Evolutionary conservation across 2,888 invertebrate species (phyloP).

Genomic region (Trilocha varians): DNA sequence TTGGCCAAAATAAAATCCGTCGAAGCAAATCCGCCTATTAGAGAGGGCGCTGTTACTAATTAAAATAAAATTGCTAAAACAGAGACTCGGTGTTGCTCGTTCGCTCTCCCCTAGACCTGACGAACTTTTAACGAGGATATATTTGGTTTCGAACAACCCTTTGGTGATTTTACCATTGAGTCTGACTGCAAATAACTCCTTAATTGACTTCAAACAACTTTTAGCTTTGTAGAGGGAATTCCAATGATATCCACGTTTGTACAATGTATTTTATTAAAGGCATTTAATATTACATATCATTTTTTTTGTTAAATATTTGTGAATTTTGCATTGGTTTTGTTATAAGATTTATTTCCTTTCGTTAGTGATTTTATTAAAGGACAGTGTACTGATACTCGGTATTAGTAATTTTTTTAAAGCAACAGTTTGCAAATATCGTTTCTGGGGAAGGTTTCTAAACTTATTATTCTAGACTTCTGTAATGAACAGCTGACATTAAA

Average conservation of each 20-base stretch:
- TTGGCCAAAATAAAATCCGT: slow-evolving; percentile 29
- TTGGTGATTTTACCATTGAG: slow-evolving; percentile 70
- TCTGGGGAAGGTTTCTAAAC: too few species aligned
- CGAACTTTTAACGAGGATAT: slow-evolving; percentile 73
- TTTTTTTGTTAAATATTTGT: too few species aligned
- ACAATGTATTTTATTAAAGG: background rate
- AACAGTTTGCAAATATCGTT: too few species aligned
- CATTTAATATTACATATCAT: too few species aligned
- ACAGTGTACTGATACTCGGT: too few species aligned
- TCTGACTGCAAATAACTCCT: slow-evolving; percentile 68
- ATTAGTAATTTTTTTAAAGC: too few species aligned
- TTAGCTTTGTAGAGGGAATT: slow-evolving; percentile 46
- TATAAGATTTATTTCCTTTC: too few species aligned
- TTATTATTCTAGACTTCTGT: too few species aligned
- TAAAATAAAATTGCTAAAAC: slow-evolving; percentile 72
- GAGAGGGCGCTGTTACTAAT: slow-evolving; percentile 59
- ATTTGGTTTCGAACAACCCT: slow-evolving; percentile 70
- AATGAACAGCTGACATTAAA: too few species aligned
- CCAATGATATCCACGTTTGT: slow-evolving; percentile 25
- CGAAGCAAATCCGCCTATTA: slow-evolving; percentile 57
- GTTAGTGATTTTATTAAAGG: too few species aligned
- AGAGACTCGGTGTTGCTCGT: slow-evolving; percentile 39
- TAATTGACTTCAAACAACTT: slow-evolving; percentile 71
- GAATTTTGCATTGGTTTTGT: too few species aligned
- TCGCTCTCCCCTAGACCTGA: slow-evolving; percentile 40